Percentiles rank a stretch among this genome's conserved stretches.
phyloP scores from a whole-genome alignment of 2,797 vertebrate genomes.

The Mormyrops attenuatus region DNA sequence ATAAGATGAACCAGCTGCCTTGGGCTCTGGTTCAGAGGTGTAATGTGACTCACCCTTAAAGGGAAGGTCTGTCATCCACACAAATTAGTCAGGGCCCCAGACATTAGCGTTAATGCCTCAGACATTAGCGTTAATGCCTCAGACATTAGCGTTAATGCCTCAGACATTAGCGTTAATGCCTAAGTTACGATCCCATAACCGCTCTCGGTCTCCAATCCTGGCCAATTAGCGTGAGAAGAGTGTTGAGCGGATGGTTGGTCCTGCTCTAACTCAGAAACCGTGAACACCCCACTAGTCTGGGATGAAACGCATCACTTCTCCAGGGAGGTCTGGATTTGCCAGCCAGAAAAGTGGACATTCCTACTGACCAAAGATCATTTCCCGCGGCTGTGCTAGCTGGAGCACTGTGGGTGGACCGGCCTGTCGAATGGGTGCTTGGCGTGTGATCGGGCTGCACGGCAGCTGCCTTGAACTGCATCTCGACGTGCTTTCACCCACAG shows the following conservation, averaged over 20 bases:
- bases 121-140: background rate
- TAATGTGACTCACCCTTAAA: background rate
- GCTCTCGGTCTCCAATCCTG: background rate
- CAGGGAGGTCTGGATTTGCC: background rate
- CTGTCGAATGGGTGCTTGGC: background rate
- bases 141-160: background rate
- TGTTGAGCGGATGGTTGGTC: background rate
- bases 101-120: background rate
- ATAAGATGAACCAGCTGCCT: background rate
- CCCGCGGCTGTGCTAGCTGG: background rate
- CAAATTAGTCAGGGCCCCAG: background rate
- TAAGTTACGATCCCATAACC: background rate
- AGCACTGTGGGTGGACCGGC: background rate
- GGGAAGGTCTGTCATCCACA: background rate
- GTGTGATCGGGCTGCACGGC: background rate
- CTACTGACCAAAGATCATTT: background rate
- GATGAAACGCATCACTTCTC: background rate
- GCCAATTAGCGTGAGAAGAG: background rate
- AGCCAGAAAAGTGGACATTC: background rate
- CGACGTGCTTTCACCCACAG: background rate
- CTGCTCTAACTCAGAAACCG: background rate
- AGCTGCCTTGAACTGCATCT: background rate
- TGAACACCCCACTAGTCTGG: background rate
- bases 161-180: background rate
- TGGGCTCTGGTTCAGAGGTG: background rate